Percentiles rank a stretch among this genome's conserved stretches.
Evolutionary conservation across 2,888 invertebrate species (phyloP).

Genomic region (Trichopoda pennipes): DNA sequence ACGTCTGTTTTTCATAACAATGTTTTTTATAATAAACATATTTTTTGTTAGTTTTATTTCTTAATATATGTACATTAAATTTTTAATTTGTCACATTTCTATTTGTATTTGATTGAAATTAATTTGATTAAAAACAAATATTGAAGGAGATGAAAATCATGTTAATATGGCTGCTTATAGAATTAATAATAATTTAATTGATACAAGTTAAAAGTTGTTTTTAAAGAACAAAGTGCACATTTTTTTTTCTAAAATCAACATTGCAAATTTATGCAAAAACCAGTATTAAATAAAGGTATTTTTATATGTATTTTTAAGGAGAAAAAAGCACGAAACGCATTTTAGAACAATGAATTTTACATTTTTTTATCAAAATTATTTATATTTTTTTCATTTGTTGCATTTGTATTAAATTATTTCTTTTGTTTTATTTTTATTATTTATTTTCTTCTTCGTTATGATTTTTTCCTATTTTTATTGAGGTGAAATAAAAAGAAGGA

Average conservation of each 20-base stretch:
- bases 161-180: too few relatives aligned
- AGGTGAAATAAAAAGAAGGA: conserved; percentile 30
- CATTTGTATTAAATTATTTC: conserved; percentile 7
- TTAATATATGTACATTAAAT: too few relatives aligned
- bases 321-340: conserved; percentile 15
- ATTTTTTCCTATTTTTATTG: conserved; percentile 22
- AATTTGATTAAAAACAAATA: too few relatives aligned
- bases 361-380: background rate
- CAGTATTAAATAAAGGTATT: conserved; percentile 20
- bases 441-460: conserved; percentile 12
- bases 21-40: too few relatives aligned
- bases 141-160: too few relatives aligned
- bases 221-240: conserved; percentile 27
- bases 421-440: conserved; percentile 3
- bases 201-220: background rate
- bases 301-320: conserved; percentile 1
- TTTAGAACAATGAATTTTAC: background rate
- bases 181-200: too few relatives aligned
- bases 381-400: background rate
- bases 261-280: conserved; percentile 28
- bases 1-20: too few relatives aligned
- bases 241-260: conserved; percentile 1
- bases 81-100: too few relatives aligned
- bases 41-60: too few relatives aligned
- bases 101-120: too few relatives aligned